These are phyloP conservation scores for Psophia crepitans DNA, from an alignment of 2,113 vertebrate species.

Conservation along the genomic window DNA sequence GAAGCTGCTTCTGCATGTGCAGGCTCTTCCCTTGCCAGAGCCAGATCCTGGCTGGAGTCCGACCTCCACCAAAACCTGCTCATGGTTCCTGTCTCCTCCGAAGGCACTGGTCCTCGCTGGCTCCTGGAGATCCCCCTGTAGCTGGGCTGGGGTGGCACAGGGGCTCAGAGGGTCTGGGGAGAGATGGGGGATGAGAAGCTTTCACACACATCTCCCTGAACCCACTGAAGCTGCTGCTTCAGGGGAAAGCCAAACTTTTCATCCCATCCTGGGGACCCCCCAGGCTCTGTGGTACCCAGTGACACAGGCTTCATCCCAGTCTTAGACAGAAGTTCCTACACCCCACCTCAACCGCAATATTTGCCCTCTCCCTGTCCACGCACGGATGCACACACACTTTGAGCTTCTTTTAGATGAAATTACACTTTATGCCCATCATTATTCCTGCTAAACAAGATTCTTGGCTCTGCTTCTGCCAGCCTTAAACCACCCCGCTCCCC, in stretches of 20 bases:
- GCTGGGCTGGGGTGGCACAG: not conserved
- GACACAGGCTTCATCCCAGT: not conserved
- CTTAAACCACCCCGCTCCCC: not conserved
- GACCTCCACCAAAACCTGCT: not conserved
- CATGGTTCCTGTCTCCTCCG: rapidly evolving
- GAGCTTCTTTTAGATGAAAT: not conserved
- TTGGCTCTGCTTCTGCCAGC: not conserved
- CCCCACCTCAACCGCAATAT: rapidly evolving
- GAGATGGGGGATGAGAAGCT: no score
- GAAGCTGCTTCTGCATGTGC: not conserved
- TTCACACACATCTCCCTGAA: not conserved
- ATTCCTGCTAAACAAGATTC: not conserved
- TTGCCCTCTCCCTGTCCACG: not conserved
- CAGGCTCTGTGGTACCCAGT: rapidly evolving
- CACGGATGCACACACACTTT: rapidly evolving
- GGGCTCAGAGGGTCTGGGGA: not conserved
- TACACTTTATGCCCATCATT: not conserved
- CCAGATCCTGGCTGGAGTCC: rapidly evolving
- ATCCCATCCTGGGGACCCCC: not conserved
- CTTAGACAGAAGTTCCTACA: not conserved
- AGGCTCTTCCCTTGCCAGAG: not conserved
- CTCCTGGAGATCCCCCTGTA: not conserved
- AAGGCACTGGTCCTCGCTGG: not conserved
- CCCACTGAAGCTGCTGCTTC: rapidly evolving
- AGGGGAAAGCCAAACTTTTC: not conserved